Evolutionary conservation across 2,797 vertebrate genomes (phyloP).

Genomic region (Delichon dasypus): DNA sequence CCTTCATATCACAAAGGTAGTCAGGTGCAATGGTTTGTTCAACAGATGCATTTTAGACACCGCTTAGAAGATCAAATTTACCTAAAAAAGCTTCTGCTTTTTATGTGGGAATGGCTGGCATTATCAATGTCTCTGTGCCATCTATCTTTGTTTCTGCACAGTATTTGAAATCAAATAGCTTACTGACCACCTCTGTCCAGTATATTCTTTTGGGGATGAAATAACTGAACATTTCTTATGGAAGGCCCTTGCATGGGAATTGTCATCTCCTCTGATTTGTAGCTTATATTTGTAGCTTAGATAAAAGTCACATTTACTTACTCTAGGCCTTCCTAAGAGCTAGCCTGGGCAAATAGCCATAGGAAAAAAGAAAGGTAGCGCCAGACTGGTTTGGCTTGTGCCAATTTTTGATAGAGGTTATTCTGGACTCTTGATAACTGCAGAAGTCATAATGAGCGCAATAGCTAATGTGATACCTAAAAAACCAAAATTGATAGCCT

Average conservation of each 20-base stretch:
- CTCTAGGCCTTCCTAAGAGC: neutral
- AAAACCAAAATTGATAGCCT: neutral
- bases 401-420: neutral
- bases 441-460: neutral
- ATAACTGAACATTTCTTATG: neutral
- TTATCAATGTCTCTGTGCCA: neutral
- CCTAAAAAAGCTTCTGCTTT: neutral
- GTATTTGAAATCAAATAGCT: neutral
- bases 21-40: neutral
- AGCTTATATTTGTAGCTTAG: neutral
- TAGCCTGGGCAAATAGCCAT: neutral
- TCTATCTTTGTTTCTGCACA: neutral
- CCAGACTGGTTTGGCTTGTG: neutral
- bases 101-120: neutral
- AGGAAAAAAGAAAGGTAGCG: neutral
- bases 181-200: neutral
- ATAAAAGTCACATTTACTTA: conserved; percentile 13
- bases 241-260: neutral
- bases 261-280: neutral
- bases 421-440: neutral
- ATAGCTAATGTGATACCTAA: neutral
- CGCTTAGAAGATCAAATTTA: neutral
- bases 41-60: neutral
- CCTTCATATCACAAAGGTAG: neutral
- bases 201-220: neutral